Base-by-base conservation (phyloP, 2,113 vertebrate genomes). In the Pygoscelis antarcticus region DNA sequence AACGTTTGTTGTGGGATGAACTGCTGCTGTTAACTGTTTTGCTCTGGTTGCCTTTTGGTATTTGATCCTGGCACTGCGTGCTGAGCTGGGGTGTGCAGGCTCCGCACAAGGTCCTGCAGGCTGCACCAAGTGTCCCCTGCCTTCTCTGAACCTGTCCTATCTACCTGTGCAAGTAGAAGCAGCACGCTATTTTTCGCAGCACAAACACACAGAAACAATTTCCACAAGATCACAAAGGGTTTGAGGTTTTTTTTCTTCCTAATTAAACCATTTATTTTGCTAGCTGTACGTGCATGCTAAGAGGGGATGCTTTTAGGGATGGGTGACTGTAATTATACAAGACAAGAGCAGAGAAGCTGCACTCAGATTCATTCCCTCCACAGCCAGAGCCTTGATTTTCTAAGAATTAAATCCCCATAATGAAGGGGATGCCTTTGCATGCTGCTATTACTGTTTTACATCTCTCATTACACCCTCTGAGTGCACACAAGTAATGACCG, bases 281-380 rank as follows among this genome's bases (percentile, higher is more conserved):
- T 74, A 86, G 80, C 72, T 93, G 60, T 5, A 5, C 49, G 21
- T 90, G 76, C 46, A 7, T 38, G 86, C 80, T 86, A 94, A 71
- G 68, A 71, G 61, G 61, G 79, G 34, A 95, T 77, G 88, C 91
- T 95, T 96, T 94, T 87, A 96, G 90, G 87, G 80, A 87, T 91
- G 81, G 69, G 64, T 96, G 94, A 96, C 61, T 77, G 77, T 95
- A 97, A 97, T 95, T 89, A 80, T 14, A 87, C 51, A 91, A 90
- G 94, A 95, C 96, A 96, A 84, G 77, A 95, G 81, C 74, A 92
- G 70, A 94, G 76, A 83, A 93, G 91, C 79, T 88, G 70, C 40
- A 71, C 44, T 72, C 68, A 91, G 71, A 82, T 61, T 96, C 66
- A 82, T 97, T 94, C 70, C 81, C 51, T 95, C 92, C 49, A 85